Conservation (phyloP, 2,888 invertebrate genomes). For the Cactoblastis cactorum region DNA sequence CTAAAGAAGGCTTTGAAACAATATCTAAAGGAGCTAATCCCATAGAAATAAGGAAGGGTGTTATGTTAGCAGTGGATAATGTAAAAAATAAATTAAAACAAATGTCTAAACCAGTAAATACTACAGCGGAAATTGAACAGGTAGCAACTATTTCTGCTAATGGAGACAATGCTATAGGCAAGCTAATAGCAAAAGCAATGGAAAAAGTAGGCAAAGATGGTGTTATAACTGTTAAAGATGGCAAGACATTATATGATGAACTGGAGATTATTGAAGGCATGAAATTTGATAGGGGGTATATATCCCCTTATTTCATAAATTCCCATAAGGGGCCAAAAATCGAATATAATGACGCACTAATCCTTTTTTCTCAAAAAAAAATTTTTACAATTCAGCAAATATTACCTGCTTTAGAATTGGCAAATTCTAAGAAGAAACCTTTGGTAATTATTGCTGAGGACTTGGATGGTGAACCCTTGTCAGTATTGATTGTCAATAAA, state of each 20-base stretch:
- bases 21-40: slow-evolving; percentile 98
- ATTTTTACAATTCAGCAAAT: slow-evolving; percentile 96
- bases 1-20: slow-evolving; percentile 98
- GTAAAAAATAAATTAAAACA: slow-evolving; percentile 90
- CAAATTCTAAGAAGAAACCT: slow-evolving; percentile 93
- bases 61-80: slow-evolving; percentile 96
- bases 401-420: slow-evolving; percentile 96
- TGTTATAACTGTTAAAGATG: slow-evolving; percentile 99
- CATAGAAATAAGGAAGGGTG: slow-evolving; percentile 92
- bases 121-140: slow-evolving; percentile 98
- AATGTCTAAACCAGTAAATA: slow-evolving; percentile 94
- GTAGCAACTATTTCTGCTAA: slow-evolving; percentile 99
- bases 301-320: slow-evolving; percentile 99
- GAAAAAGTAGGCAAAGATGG: slow-evolving; percentile 97
- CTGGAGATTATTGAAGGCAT: slow-evolving; percentile 97
- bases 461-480: slow-evolving; percentile 94
- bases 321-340: slow-evolving; percentile 97
- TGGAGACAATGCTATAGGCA: slow-evolving; percentile 94
- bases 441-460: slow-evolving; percentile 97
- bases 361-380: slow-evolving; percentile 97
- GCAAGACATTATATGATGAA: slow-evolving; percentile 97
- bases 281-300: slow-evolving; percentile 99
- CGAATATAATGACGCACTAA: slow-evolving; percentile 95
- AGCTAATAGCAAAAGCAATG: slow-evolving; percentile 97
- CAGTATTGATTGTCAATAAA: slow-evolving; percentile 92